Conservation (phyloP, 2,113 vertebrate genomes). For the Paedocypris sp. region DNA sequence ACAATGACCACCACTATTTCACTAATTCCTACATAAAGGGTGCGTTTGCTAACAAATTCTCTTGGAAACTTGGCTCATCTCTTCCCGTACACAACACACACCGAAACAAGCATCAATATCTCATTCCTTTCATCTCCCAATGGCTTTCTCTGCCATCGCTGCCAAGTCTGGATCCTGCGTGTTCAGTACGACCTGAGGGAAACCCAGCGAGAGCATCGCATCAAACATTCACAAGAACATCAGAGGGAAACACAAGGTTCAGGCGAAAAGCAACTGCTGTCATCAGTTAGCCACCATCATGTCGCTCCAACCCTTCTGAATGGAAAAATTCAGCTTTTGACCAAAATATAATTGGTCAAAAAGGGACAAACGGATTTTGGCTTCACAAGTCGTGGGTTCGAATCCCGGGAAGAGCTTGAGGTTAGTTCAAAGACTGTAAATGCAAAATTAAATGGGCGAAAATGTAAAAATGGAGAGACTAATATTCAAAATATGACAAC, state of each 20-base stretch:
- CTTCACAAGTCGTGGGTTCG: no score
- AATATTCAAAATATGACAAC: no score
- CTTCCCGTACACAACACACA: not conserved
- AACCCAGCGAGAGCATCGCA: slow-evolving; percentile 1
- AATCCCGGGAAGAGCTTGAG: no score
- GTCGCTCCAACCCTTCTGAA: not conserved
- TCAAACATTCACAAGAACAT: not conserved
- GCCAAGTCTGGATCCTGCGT: not conserved
- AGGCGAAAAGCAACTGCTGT: not conserved
- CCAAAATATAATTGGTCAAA: not conserved
- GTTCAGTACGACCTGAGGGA: slow-evolving; percentile 11
- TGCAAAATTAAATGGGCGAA: no score
- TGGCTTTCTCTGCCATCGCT: not conserved
- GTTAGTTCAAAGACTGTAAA: no score
- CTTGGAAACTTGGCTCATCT: no score
- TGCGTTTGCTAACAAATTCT: no score
- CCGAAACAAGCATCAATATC: not conserved
- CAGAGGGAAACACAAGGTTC: not conserved
- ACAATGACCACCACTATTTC: no score
- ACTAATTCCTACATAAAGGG: no score
- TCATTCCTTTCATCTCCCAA: not conserved
- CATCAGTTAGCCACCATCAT: not conserved
- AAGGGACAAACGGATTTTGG: no score
- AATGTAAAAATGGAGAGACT: no score
- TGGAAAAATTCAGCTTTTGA: not conserved